Base-by-base conservation (phyloP, 1,140 invertebrate species). In the Drosophila arizonae region DNA sequence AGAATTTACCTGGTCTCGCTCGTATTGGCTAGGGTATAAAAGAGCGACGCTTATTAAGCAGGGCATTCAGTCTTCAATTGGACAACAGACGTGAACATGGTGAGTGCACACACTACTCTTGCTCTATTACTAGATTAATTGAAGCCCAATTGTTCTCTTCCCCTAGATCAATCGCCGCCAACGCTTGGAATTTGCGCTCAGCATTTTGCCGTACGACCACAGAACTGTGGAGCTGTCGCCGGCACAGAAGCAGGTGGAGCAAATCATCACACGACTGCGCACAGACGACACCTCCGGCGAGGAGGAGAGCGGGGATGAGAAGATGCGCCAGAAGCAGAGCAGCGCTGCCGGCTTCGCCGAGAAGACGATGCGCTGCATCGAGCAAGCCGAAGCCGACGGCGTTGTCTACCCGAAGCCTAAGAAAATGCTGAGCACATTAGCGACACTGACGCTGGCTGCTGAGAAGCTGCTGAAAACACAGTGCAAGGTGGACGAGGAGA, bases 111-210 rank as follows among this genome's bases (percentile, higher is more conserved):
- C 5, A 9, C 17, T 1, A 46, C 10, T 50, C 4, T 3, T 39
- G 8, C 13, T 43, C 24, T 57, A 8, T 43, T 43, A 24, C 21
- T 13, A 13, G 9, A 24, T 36, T 0, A 33, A 1, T 33, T 33
- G 26, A 26, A 43, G 1, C 21, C 48, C 26, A 26, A 30, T 41
- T 36, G 0, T 33, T 13, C 1, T 36, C 0, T 33, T 13, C 0
- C 11, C 3, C 1, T 56, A 87, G 82, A 60, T 69, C 6, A 72
- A 45, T 33, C 84, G 84, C 15, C 84, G 79, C 6, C 65, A 84
- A 41, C 84, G 84, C 8, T 72, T 87, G 1, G 84, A 88, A 46
- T 72, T 69, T 21, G 84, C 84, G 0, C 56, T 87, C 15, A 79
- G 58, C 56, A 68, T 72, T 13, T 8, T 87, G 51, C 84, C 84